Base-by-base conservation (phyloP, 2,888 invertebrate species). In the Ophion ellenae region DNA sequence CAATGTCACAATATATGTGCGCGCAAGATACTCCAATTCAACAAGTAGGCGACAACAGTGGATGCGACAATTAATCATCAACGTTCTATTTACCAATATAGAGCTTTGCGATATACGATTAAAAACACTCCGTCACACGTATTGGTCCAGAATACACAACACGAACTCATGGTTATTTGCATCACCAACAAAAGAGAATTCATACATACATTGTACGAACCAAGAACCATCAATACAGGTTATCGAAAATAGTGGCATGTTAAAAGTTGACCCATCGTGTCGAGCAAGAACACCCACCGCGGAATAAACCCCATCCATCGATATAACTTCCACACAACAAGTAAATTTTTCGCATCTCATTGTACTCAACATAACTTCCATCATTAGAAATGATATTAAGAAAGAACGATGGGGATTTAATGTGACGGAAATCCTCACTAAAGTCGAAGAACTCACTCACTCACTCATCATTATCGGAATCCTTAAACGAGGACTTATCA, bases 161-260 rank as follows among this genome's bases (percentile, higher is more conserved):
- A 36, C 69, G 6, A 82, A 82, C 32, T 47, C 69, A 61, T 76
- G 82, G 69, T 61, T 76, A 14, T 76, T 40, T 63, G 70, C 82
- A 28, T 69, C 82, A 61, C 76, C n/a, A n/a, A n/a, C n/a, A n/a
- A n/a, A n/a, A n/a, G n/a, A n/a, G n/a, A n/a, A n/a, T n/a, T n/a
- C n/a, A n/a, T n/a, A n/a, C n/a, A n/a, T n/a, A n/a, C n/a, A n/a
- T n/a, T n/a, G n/a, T n/a, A n/a, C n/a, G n/a, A n/a, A n/a, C n/a
- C n/a, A n/a, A n/a, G n/a, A n/a, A n/a, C n/a, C n/a, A n/a, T n/a
- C n/a, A n/a, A n/a, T n/a, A n/a, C n/a, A n/a, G n/a, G n/a, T n/a
- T n/a, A n/a, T n/a, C n/a, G n/a, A n/a, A n/a, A n/a, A n/a, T 40
- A 11, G 40, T n/a, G 66, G 63, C 14, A 70, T 28, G 20, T 45